These are phyloP conservation scores for Danio aesculapii DNA, from an alignment of 2,797 vertebrate genomes.

Conservation along the genomic window DNA sequence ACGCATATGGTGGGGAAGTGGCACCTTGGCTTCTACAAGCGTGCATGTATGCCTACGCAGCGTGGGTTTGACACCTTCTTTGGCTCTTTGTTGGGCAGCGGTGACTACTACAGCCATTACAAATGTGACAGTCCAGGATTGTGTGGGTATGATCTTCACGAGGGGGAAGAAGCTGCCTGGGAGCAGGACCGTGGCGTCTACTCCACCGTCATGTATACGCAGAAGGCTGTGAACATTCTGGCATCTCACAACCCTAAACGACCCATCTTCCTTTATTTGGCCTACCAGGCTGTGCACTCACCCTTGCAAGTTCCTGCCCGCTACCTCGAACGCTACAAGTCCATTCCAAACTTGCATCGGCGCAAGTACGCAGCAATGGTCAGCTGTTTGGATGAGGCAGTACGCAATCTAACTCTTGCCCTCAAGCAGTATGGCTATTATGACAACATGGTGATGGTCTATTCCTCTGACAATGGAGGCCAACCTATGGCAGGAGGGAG, in stretches of 20 bases:
- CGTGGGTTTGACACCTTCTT: constrained; percentile 97
- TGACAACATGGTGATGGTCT: constrained; percentile 91
- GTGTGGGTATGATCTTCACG: constrained; percentile 95
- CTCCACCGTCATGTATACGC: constrained; percentile 94
- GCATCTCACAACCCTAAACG: constrained; percentile 85
- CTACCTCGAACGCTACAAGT: constrained; percentile 91
- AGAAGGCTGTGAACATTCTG: constrained; percentile 88
- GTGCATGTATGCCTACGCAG: constrained; percentile 93
- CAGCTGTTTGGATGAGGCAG: constrained; percentile 92
- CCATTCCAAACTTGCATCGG: constrained; percentile 89
- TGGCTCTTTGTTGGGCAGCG: constrained; percentile 93
- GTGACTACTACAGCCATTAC: constrained; percentile 96
- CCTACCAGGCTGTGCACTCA: constrained; percentile 95
- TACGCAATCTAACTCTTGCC: constrained; percentile 90
- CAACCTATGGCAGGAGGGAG: constrained; percentile 92
- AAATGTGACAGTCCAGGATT: constrained; percentile 93
- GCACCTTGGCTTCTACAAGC: constrained; percentile 97
- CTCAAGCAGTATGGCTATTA: constrained; percentile 91
- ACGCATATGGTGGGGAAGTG: constrained; percentile 99
- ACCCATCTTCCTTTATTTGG: constrained; percentile 93
- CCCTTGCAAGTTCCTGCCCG: constrained; percentile 91
- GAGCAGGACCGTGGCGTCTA: constrained; percentile 91
- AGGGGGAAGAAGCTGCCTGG: constrained; percentile 94
- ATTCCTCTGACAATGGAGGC: constrained; percentile 96
- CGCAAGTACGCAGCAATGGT: constrained; percentile 96